A percentile compares a stretch with the other conserved stretches of the same genome.
phyloP scores from a whole-genome alignment of 2,113 vertebrate species.

The Epinephelus lanceolatus region DNA sequence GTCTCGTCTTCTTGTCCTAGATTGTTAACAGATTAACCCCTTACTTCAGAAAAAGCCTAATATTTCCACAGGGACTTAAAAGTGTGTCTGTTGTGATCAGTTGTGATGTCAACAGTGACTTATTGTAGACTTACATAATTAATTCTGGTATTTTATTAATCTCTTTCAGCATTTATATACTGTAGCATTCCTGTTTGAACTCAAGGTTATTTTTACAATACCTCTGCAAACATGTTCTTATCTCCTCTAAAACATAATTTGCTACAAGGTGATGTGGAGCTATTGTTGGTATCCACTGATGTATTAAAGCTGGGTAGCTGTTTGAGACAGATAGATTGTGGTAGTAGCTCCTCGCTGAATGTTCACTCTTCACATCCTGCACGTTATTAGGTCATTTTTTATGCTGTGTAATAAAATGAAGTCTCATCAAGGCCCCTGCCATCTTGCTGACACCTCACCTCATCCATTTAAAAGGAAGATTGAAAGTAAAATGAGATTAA shows the following conservation, averaged over 20 bases:
- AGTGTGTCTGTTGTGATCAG: background rate
- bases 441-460: background rate
- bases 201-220: background rate
- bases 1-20: background rate
- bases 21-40: background rate
- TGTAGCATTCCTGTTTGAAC: background rate
- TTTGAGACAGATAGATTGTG: constrained; percentile 7
- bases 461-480: background rate
- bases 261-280: background rate
- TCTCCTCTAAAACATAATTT: background rate
- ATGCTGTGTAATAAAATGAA: background rate
- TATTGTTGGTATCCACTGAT: constrained; percentile 23
- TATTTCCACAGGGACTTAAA: background rate
- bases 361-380: constrained; percentile 1
- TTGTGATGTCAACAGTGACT: background rate
- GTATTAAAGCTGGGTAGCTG: constrained; percentile 3
- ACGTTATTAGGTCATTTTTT: background rate
- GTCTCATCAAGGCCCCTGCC: background rate
- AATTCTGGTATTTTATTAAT: constrained; percentile 5
- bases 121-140: background rate
- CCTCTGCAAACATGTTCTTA: background rate
- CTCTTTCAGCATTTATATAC: background rate
- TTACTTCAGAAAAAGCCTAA: background rate
- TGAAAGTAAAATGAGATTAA: constrained; percentile 4
- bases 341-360: constrained; percentile 12